phyloP scores from a whole-genome alignment of 1,140 invertebrate genomes.

The Spodoptera litura region DNA sequence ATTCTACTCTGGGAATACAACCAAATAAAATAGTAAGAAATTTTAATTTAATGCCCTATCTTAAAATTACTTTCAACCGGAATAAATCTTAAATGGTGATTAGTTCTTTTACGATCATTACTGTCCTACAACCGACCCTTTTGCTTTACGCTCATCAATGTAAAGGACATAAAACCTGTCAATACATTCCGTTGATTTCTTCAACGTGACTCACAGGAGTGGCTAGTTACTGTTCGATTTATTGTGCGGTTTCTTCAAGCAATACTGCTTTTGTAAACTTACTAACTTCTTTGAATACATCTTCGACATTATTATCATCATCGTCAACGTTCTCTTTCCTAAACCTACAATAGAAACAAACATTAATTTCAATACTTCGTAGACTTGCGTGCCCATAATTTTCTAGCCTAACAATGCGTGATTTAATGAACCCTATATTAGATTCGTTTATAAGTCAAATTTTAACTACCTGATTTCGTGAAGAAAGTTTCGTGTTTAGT shows the following conservation, averaged over 20 bases:
- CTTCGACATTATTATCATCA: conserved; percentile 57
- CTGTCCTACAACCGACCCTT: conserved; percentile 54
- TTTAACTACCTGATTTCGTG: conserved; percentile 32
- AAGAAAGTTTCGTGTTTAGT: conserved; percentile 35
- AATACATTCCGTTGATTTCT: conserved; percentile 67
- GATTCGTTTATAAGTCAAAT: conserved; percentile 18
- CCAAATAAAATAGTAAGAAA: neutral
- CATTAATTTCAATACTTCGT: conserved; percentile 39
- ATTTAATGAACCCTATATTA: conserved; percentile 32
- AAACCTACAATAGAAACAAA: conserved; percentile 42
- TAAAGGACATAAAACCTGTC: conserved; percentile 75
- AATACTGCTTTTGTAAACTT: conserved; percentile 59
- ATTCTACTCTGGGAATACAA: too few relatives aligned
- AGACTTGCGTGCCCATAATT: neutral
- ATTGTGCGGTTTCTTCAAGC: conserved; percentile 60
- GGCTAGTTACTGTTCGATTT: conserved; percentile 67
- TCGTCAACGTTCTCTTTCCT: conserved; percentile 33
- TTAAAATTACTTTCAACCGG: conserved; percentile 13
- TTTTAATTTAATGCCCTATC: neutral
- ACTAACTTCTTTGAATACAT: conserved; percentile 53
- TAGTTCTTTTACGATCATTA: conserved; percentile 40
- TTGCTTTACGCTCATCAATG: conserved; percentile 71
- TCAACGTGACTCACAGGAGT: conserved; percentile 54
- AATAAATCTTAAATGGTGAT: conserved; percentile 26
- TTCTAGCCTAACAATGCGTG: conserved; percentile 32